Conservation (phyloP, 2,113 vertebrate species). For the Gila orcuttii region DNA sequence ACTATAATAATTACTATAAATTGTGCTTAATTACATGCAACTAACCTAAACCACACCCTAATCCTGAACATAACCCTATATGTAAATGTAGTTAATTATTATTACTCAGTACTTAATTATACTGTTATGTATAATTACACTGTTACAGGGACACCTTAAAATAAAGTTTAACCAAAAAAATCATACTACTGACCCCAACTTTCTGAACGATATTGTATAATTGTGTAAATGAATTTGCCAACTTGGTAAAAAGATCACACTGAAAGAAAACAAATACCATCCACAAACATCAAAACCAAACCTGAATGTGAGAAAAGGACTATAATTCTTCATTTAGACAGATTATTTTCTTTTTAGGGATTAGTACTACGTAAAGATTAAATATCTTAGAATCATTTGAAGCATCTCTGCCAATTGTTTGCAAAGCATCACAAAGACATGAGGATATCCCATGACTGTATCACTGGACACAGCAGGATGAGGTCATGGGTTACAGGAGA, state of each 20-base stretch:
- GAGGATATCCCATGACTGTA: constrained; percentile 15
- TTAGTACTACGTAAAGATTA: not conserved
- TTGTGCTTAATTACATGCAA: no score
- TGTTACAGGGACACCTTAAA: no score
- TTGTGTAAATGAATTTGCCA: not conserved
- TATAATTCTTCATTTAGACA: not conserved
- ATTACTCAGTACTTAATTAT: no score
- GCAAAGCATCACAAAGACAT: not conserved
- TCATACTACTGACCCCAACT: not conserved
- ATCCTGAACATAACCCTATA: no score
- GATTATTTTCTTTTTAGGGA: not conserved
- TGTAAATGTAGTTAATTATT: no score
- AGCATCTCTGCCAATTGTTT: constrained; percentile 4
- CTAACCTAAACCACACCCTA: no score
- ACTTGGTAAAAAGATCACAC: not conserved
- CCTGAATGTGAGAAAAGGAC: no score
- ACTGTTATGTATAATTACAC: no score
- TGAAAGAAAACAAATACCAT: not conserved
- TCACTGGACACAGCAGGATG: constrained; percentile 11
- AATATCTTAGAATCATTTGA: not conserved
- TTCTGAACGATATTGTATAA: not conserved
- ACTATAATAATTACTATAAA: no score
- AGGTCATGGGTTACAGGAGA: constrained; percentile 39
- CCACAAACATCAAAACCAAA: not conserved
- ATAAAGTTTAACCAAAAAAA: no score